These are phyloP conservation scores for Biston betularia DNA, from an alignment of 2,888 invertebrate genomes.

Conservation along the genomic window DNA sequence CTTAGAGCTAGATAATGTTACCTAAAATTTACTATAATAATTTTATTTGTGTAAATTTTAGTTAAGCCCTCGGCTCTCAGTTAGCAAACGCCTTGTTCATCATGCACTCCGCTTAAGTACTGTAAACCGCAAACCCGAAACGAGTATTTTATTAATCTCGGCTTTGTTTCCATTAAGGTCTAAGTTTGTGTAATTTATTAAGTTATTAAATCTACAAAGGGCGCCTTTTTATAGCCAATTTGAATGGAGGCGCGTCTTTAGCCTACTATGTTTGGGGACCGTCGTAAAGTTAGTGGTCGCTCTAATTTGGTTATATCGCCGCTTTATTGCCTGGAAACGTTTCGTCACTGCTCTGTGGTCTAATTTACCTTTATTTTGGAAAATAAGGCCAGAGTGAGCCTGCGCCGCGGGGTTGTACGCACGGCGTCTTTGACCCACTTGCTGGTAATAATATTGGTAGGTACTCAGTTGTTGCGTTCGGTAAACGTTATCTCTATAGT, in stretches of 20 bases:
- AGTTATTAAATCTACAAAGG: conserved; percentile 47
- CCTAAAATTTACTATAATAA: too few relatives aligned
- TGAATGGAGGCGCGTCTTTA: conserved; percentile 45
- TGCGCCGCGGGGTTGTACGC: background rate
- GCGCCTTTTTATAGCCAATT: conserved; percentile 49
- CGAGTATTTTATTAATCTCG: conserved; percentile 30
- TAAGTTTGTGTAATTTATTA: conserved; percentile 48
- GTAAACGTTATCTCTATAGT: too few relatives aligned
- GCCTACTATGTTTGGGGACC: conserved; percentile 38
- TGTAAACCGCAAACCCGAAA: conserved; percentile 23
- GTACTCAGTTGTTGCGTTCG: too few relatives aligned
- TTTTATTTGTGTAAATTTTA: too few relatives aligned
- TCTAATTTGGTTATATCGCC: conserved; percentile 48
- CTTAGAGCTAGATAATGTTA: too few relatives aligned
- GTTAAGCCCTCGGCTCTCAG: too few relatives aligned
- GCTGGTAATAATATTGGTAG: too few relatives aligned
- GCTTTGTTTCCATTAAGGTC: conserved; percentile 40
- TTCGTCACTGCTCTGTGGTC: conserved; percentile 45
- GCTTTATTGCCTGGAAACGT: conserved; percentile 47
- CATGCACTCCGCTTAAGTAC: conserved; percentile 14
- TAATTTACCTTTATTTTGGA: conserved; percentile 44
- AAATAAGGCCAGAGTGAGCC: conserved; percentile 3
- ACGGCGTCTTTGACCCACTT: background rate
- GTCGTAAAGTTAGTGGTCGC: conserved; percentile 48
- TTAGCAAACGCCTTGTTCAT: background rate